phyloP scores from a whole-genome alignment of 2,797 vertebrate genomes.

The Monodelphis domestica region DNA sequence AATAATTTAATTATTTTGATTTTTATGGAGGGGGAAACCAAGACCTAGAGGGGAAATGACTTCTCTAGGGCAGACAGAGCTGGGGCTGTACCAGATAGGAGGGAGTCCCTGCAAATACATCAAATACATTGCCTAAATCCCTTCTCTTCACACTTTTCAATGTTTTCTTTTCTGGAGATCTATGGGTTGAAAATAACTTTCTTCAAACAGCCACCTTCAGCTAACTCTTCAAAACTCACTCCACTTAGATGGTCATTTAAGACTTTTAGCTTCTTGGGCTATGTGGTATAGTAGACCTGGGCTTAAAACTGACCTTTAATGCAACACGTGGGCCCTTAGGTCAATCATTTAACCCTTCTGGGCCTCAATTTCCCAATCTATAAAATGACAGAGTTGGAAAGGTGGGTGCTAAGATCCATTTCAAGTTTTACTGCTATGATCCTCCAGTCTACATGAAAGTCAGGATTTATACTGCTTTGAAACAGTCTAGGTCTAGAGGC shows the following conservation, averaged over 20 bases:
- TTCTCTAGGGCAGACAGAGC: background rate
- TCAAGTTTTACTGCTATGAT: background rate
- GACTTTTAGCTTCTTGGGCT: background rate
- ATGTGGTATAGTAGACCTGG: background rate
- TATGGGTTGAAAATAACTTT: background rate
- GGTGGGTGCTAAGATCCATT: background rate
- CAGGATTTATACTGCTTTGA: background rate
- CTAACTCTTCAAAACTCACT: background rate
- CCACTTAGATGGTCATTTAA: background rate
- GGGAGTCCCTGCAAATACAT: background rate
- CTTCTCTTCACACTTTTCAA: background rate
- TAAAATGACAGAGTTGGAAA: background rate
- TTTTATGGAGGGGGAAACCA: too few species aligned
- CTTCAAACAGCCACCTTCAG: background rate
- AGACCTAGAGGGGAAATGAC: background rate
- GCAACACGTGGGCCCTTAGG: background rate
- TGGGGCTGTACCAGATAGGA: background rate
- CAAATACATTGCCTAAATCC: background rate
- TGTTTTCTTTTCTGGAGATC: background rate
- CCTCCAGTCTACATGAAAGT: background rate
- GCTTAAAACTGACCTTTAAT: background rate
- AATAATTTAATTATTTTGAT: too few species aligned
- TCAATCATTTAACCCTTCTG: background rate
- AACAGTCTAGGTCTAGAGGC: background rate
- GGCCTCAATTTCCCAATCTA: background rate